Conservation (phyloP, 2,113 vertebrate species). For the Upupa epops region DNA sequence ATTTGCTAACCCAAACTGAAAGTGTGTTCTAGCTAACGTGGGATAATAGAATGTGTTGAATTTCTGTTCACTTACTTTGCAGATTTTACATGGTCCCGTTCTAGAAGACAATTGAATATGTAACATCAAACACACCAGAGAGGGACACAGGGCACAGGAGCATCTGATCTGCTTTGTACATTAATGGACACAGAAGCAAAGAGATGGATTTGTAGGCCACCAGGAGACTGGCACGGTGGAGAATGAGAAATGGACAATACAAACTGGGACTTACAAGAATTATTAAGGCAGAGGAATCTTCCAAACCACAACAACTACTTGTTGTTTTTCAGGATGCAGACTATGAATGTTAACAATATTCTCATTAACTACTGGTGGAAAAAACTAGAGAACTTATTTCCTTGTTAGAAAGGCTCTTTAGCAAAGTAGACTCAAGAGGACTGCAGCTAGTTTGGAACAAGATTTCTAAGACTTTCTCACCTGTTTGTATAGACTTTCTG, state of each 20-base stretch:
- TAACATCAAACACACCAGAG: background rate
- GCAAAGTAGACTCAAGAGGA: background rate
- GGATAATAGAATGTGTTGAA: background rate
- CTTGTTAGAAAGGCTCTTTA: background rate
- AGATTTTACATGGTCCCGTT: background rate
- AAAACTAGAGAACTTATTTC: background rate
- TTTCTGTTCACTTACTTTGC: background rate
- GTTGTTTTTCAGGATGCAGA: background rate
- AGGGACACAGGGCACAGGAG: rapidly evolving
- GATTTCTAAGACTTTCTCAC: background rate
- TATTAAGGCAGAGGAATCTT: background rate
- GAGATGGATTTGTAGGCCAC: background rate
- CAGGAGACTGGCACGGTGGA: background rate
- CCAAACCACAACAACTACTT: background rate
- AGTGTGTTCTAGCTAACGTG: background rate
- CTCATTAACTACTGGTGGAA: background rate
- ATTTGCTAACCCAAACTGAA: background rate
- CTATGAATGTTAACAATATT: background rate
- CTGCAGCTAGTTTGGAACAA: background rate
- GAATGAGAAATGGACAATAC: background rate
- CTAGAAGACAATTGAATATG: background rate
- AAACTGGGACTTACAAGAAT: background rate
- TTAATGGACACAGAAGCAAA: background rate
- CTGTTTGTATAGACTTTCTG: background rate
- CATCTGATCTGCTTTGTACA: background rate